Percentiles rank a stretch among this genome's conserved stretches.
phyloP scores from a whole-genome alignment of 2,797 vertebrate species.

The Sebastes cheni region DNA sequence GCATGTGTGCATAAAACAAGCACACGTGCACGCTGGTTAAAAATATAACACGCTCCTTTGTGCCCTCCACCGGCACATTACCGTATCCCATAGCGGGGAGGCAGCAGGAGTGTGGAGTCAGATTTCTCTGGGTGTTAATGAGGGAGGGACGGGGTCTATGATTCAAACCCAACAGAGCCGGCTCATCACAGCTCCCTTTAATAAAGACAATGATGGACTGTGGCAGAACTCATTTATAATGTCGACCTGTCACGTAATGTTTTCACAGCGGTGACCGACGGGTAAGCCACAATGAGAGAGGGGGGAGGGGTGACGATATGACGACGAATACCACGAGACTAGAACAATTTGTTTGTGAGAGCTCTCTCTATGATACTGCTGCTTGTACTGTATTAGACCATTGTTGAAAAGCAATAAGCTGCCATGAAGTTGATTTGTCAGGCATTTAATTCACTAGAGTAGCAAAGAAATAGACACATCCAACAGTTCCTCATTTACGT shows the following conservation, averaged over 20 bases:
- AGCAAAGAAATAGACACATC: background rate
- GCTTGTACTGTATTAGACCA: too few relatives aligned
- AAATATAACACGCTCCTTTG: background rate
- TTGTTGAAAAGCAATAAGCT: background rate
- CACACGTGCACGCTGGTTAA: constrained; percentile 2
- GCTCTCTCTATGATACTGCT: background rate
- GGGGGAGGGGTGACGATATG: background rate
- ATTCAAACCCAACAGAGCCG: constrained; percentile 40
- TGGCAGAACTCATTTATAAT: constrained; percentile 28
- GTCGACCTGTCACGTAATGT: background rate
- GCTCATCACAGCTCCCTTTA: constrained; percentile 34
- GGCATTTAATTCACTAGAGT: background rate
- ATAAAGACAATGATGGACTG: constrained; percentile 10
- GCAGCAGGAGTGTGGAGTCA: constrained; percentile 13
- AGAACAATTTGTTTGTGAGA: background rate
- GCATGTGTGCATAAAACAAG: background rate
- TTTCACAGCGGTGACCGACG: background rate
- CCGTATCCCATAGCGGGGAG: background rate
- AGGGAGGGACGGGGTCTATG: constrained; percentile 21
- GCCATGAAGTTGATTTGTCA: background rate
- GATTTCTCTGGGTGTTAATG: constrained; percentile 39
- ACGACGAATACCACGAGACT: background rate
- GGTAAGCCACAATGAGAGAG: background rate
- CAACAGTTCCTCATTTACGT: background rate
- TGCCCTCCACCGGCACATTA: background rate